These are phyloP conservation scores for Mactra quadrangularis DNA, from an alignment of 1,140 invertebrate genomes.

Conservation along the genomic window DNA sequence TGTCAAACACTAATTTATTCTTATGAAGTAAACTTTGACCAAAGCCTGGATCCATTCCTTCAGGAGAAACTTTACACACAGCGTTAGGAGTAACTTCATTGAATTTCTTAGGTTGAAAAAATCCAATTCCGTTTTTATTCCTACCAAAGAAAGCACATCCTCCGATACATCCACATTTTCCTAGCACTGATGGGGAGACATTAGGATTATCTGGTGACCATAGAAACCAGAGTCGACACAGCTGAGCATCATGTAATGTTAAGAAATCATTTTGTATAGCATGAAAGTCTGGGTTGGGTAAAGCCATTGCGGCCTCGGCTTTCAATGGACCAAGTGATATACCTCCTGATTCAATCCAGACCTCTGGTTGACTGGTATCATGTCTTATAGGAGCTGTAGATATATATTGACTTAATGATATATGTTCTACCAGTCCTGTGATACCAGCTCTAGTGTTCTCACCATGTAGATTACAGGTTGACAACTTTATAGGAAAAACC, in stretches of 20 bases:
- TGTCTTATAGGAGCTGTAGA: conserved; percentile 71
- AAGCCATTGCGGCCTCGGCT: conserved; percentile 93
- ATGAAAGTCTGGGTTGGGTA: conserved; percentile 81
- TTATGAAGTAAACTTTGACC: conserved; percentile 96
- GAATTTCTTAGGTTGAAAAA: conserved; percentile 91
- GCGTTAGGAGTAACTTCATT: conserved; percentile 69
- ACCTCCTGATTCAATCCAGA: conserved; percentile 97
- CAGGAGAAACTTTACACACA: conserved; percentile 78
- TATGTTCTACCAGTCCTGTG: conserved; percentile 93
- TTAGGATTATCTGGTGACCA: conserved; percentile 89
- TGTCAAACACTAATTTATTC: conserved; percentile 94
- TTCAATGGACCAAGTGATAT: conserved; percentile 94
- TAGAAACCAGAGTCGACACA: conserved; percentile 96
- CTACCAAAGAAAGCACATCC: conserved; percentile 97
- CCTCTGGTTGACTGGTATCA: conserved; percentile 72
- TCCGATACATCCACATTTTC: conserved; percentile 97
- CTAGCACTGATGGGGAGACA: conserved; percentile 84
- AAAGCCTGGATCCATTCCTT: conserved; percentile 91
- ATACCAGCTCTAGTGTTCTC: conserved; percentile 94
- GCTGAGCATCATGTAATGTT: conserved; percentile 93
- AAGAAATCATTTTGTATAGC: conserved; percentile 87
- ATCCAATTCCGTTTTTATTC: conserved; percentile 90
- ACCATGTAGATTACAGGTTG: conserved; percentile 97
- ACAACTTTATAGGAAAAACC: conserved; percentile 93
- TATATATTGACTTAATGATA: conserved; percentile 89